These are phyloP conservation scores for Danaus plexippus DNA, from an alignment of 1,140 invertebrate genomes.

Conservation along the genomic window DNA sequence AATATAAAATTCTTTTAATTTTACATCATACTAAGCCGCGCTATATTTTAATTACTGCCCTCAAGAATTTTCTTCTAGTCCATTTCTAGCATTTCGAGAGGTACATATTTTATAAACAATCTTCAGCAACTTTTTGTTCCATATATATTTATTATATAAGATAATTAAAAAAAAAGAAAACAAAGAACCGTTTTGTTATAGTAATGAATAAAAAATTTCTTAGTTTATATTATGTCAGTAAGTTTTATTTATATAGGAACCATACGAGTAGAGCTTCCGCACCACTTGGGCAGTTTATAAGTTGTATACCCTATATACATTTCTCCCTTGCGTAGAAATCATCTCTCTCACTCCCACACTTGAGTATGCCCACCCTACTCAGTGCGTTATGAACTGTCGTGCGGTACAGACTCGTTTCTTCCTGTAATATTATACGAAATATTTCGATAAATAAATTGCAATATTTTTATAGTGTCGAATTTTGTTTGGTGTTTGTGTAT, in stretches of 20 bases:
- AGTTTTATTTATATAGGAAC: slow-evolving; percentile 18
- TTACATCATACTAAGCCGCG: too few species aligned
- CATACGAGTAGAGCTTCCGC: slow-evolving; percentile 27
- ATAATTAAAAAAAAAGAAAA: too few species aligned
- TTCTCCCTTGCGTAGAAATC: slow-evolving; percentile 37
- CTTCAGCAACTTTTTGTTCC: too few species aligned
- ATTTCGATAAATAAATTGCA: slow-evolving; percentile 18
- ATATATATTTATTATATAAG: too few species aligned
- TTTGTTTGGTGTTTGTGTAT: slow-evolving; percentile 13
- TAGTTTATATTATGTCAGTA: slow-evolving; percentile 12
- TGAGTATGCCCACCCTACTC: slow-evolving; percentile 34
- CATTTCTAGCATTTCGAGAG: too few species aligned
- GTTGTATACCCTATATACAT: slow-evolving; percentile 57
- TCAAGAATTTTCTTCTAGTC: too few species aligned
- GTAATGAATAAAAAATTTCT: too few species aligned
- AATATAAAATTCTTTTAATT: too few species aligned
- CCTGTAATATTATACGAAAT: slow-evolving; percentile 21
- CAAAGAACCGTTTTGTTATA: too few species aligned
- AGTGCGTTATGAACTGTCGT: slow-evolving; percentile 44
- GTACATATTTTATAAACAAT: too few species aligned
- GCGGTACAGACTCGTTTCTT: slow-evolving; percentile 21
- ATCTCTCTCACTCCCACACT: slow-evolving; percentile 34
- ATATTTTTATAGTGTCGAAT: slow-evolving; percentile 12
- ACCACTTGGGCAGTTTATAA: slow-evolving; percentile 43
- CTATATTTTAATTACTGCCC: too few species aligned